A percentile compares a stretch with the other conserved stretches of the same genome.
phyloP scores from a whole-genome alignment of 2,888 invertebrate species.

The Sabatieria punctata region DNA sequence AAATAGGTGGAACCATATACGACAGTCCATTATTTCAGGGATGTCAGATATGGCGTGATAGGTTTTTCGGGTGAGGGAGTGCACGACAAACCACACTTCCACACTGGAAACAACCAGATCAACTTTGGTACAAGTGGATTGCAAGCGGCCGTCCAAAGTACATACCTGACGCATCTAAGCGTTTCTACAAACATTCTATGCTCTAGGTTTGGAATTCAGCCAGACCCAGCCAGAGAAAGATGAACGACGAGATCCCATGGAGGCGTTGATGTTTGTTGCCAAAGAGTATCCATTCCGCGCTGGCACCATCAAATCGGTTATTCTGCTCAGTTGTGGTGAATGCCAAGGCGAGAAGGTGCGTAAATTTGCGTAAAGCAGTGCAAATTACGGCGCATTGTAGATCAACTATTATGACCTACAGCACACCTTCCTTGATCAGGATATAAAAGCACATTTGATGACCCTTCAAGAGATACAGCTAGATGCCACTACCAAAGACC shows the following conservation, averaged over 20 bases:
- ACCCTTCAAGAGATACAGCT: constrained; percentile 56
- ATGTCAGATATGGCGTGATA: constrained; percentile 56
- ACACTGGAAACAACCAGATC: constrained; percentile 52
- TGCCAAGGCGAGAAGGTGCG: constrained; percentile 44
- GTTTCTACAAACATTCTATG: too few relatives aligned
- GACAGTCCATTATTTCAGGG: constrained; percentile 22
- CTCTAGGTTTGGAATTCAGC: background rate
- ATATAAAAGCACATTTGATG: constrained; percentile 59
- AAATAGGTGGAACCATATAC: constrained; percentile 13
- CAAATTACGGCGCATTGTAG: constrained; percentile 1
- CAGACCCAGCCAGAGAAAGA: background rate
- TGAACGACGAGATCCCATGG: constrained; percentile 16
- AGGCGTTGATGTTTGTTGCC: constrained; percentile 25
- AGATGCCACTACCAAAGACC: constrained; percentile 12
- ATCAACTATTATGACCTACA: constrained; percentile 59
- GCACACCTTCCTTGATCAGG: constrained; percentile 60
- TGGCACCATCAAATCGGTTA: constrained; percentile 62
- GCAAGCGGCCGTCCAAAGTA: constrained; percentile 26
- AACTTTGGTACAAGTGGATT: constrained; percentile 28
- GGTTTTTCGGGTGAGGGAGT: constrained; percentile 63
- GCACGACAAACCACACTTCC: constrained; percentile 51
- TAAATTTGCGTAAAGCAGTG: background rate
- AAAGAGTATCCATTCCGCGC: constrained; percentile 48
- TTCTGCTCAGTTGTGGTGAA: constrained; percentile 59
- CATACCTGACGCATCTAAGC: too few relatives aligned